Conservation (phyloP, 2,113 vertebrate genomes). For the Petromus typicus region DNA sequence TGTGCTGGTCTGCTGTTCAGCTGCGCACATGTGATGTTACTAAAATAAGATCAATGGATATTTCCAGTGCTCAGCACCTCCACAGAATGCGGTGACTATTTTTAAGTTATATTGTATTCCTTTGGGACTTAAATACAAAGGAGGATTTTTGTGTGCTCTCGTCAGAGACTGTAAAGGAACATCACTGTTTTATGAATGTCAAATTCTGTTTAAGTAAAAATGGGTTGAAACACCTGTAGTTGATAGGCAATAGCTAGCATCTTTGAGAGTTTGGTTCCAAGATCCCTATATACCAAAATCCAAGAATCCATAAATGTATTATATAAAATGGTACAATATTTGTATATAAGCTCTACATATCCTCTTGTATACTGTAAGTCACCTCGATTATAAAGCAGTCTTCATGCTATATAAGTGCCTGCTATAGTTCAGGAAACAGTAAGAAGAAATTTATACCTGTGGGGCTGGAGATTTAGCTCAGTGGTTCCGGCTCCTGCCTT, state of each 20-base stretch:
- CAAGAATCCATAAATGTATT: neutral
- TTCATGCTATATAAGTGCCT: neutral
- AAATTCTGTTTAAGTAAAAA: neutral
- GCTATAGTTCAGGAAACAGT: neutral
- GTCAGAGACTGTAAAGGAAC: neutral
- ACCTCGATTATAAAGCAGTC: neutral
- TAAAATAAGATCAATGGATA: conserved; percentile 50
- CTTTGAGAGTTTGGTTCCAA: neutral
- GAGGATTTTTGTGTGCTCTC: neutral
- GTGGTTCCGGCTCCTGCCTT: too few relatives aligned
- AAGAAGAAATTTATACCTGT: neutral
- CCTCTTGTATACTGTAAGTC: neutral
- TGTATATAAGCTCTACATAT: too few relatives aligned
- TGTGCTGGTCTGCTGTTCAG: neutral
- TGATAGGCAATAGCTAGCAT: too few relatives aligned
- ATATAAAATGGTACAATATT: neutral
- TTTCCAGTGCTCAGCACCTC: neutral
- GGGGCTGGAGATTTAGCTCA: too few relatives aligned
- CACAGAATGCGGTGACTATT: neutral
- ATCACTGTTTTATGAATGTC: neutral
- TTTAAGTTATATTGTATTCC: neutral
- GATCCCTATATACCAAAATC: neutral
- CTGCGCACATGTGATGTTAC: conserved; percentile 7
- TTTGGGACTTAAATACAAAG: neutral
- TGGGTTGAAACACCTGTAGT: neutral